These are phyloP conservation scores for Drosophila kanekoi DNA, from an alignment of 2,888 invertebrate genomes.

Conservation along the genomic window DNA sequence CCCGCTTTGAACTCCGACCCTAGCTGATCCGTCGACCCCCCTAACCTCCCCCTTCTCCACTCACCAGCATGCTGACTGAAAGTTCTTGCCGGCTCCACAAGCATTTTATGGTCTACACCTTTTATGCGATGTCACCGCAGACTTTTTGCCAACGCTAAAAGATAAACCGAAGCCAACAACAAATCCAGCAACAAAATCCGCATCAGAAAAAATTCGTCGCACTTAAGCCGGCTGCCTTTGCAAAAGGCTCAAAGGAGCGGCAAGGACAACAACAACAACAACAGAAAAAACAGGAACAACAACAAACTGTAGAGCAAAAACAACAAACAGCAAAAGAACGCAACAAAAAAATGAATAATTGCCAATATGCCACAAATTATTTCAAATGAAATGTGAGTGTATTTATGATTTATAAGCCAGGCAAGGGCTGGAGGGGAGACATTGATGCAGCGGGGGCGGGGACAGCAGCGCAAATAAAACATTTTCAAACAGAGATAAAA, in stretches of 20 bases:
- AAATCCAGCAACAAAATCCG: constrained; percentile 76
- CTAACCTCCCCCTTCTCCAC: neutral
- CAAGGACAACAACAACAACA: constrained; percentile 12
- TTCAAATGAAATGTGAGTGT: constrained; percentile 81
- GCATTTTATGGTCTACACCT: constrained; percentile 65
- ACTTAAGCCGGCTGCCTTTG: constrained; percentile 67
- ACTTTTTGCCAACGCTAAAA: constrained; percentile 40
- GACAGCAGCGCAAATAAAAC: constrained; percentile 44
- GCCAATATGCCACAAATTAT: constrained; percentile 82
- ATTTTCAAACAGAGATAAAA: constrained; percentile 67
- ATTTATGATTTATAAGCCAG: constrained; percentile 76
- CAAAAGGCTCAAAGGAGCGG: constrained; percentile 27
- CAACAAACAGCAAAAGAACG: neutral
- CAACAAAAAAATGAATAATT: constrained; percentile 74
- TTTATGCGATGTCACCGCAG: constrained; percentile 74
- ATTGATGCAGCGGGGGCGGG: neutral
- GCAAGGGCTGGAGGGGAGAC: neutral
- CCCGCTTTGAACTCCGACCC: constrained; percentile 6
- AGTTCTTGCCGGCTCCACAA: constrained; percentile 24
- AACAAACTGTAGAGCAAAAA: neutral
- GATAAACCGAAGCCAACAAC: constrained; percentile 75
- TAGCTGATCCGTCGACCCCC: neutral
- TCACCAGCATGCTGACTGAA: constrained; percentile 10
- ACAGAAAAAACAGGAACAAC: neutral
- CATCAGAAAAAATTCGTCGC: constrained; percentile 74